phyloP scores from a whole-genome alignment of 2,888 invertebrate species.

The Boloria euphrosyne region DNA sequence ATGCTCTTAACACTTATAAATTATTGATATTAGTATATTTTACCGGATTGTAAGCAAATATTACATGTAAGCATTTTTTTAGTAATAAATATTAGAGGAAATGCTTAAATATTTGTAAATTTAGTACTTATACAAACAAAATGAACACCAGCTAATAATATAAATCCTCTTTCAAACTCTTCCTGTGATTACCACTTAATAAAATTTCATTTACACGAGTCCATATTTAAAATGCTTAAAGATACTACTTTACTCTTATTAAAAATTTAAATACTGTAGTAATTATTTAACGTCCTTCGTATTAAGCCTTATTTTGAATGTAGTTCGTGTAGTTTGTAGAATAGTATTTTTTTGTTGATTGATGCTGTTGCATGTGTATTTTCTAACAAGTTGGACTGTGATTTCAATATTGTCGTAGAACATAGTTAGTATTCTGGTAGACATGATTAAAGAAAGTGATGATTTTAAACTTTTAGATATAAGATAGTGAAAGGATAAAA shows the following conservation, averaged over 20 bases:
- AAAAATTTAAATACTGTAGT: conserved; percentile 13
- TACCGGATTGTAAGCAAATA: no score
- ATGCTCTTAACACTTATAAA: no score
- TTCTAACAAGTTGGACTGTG: conserved; percentile 25
- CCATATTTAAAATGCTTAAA: conserved; percentile 1
- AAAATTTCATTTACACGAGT: no score
- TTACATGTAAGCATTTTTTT: no score
- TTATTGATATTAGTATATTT: no score
- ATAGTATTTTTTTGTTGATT: conserved; percentile 8
- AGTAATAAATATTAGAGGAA: no score
- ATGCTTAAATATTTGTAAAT: no score
- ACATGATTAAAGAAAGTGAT: background rate
- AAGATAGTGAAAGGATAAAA: background rate
- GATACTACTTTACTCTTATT: background rate
- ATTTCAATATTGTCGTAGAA: conserved; percentile 23
- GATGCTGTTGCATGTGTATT: conserved; percentile 11
- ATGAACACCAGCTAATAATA: no score
- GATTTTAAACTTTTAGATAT: conserved; percentile 7
- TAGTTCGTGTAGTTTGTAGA: conserved; percentile 13
- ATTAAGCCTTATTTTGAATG: conserved; percentile 25
- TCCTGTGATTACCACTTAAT: no score
- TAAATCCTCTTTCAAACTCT: no score
- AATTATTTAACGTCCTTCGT: conserved; percentile 30
- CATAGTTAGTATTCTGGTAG: conserved; percentile 6
- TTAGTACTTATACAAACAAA: no score